A percentile compares a stretch with the other conserved stretches of the same genome.
Conservation (phyloP, 2,113 vertebrate species). For the Ophiodon elongatus region DNA sequence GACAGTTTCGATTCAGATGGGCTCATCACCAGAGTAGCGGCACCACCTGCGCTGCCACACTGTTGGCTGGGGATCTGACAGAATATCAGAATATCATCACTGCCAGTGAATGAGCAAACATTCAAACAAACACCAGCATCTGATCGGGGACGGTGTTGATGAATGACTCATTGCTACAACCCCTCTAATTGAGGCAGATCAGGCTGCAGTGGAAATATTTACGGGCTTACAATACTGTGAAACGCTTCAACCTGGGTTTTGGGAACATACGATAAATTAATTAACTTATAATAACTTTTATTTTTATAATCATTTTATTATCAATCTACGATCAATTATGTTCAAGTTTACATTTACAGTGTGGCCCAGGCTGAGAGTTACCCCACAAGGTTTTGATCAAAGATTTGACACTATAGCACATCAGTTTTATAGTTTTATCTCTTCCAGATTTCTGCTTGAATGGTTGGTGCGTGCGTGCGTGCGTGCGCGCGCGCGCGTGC, state of each 20-base stretch:
- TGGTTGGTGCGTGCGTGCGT: too few species aligned
- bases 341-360: background rate
- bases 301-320: too few species aligned
- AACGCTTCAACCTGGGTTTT: slow-evolving; percentile 4
- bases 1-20: slow-evolving; percentile 51
- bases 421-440: slow-evolving; percentile 20
- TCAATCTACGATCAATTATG: background rate
- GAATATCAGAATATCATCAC: slow-evolving; percentile 67
- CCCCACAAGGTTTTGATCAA: slow-evolving; percentile 8
- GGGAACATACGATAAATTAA: background rate
- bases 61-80: slow-evolving; percentile 72
- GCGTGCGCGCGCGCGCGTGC: too few species aligned
- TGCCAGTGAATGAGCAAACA: slow-evolving; percentile 71
- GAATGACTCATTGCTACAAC: slow-evolving; percentile 71
- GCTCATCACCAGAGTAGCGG: slow-evolving; percentile 50
- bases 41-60: slow-evolving; percentile 65
- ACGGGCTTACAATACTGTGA: slow-evolving; percentile 29
- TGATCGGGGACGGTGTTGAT: slow-evolving; percentile 72
- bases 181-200: slow-evolving; percentile 71
- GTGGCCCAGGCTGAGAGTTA: background rate
- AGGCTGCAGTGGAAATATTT: slow-evolving; percentile 62
- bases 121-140: slow-evolving; percentile 65
- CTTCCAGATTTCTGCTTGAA: too few species aligned
- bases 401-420: slow-evolving; percentile 1
- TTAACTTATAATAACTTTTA: too few species aligned